Evolutionary conservation across 2,113 vertebrate species (phyloP).

Genomic region (Mungos mungo): DNA sequence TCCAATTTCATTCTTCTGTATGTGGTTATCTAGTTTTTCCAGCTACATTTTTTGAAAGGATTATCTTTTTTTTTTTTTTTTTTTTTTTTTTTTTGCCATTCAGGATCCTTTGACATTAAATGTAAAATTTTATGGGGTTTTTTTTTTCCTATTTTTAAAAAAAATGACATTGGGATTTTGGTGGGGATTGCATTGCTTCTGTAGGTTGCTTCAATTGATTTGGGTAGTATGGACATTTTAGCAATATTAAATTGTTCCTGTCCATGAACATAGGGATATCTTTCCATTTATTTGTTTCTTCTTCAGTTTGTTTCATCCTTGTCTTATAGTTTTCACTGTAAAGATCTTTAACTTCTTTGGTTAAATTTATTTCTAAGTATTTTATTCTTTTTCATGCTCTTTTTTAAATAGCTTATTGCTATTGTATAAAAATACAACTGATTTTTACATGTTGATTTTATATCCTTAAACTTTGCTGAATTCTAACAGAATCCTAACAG

Average conservation of each 20-base stretch:
- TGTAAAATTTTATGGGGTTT: neutral
- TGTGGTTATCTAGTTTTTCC: neutral
- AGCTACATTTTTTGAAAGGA: neutral
- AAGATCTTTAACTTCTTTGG: neutral
- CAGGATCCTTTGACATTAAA: neutral
- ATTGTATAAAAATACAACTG: neutral
- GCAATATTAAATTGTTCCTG: neutral
- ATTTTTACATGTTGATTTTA: neutral
- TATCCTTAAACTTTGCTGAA: neutral
- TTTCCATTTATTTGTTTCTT: neutral
- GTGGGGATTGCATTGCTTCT: neutral
- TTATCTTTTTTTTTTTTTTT: neutral
- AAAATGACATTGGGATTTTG: neutral
- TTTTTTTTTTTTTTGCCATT: neutral
- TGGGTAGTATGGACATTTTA: neutral
- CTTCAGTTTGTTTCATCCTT: neutral
- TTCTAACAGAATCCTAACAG: neutral
- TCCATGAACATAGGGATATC: neutral
- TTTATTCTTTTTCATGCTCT: neutral
- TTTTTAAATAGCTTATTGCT: neutral
- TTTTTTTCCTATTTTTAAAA: neutral
- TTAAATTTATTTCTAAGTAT: neutral
- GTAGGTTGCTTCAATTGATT: neutral
- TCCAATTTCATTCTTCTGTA: neutral
- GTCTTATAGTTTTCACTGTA: neutral